These are phyloP conservation scores for Pterostichus niger DNA, from an alignment of 2,888 invertebrate genomes.

Conservation along the genomic window DNA sequence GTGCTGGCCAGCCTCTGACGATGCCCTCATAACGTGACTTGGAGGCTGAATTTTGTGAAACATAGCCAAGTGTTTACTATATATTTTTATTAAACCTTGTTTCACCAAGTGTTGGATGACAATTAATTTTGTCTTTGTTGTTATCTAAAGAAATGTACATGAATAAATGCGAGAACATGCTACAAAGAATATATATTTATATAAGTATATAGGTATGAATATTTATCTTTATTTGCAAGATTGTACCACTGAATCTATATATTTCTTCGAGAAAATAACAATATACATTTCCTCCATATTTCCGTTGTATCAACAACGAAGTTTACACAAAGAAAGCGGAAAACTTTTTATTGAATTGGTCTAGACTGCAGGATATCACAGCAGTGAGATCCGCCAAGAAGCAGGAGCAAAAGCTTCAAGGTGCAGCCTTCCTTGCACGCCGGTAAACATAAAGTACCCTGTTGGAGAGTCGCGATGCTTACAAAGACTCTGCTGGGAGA, in stretches of 20 bases:
- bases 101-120: too few species aligned
- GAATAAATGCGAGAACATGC: neutral
- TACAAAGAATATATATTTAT: neutral
- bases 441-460: constrained; percentile 26
- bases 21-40: too few species aligned
- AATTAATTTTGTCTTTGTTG: too few species aligned
- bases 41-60: too few species aligned
- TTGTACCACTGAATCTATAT: constrained; percentile 18
- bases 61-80: too few species aligned
- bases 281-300: constrained; percentile 64
- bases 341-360: constrained; percentile 65
- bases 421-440: neutral
- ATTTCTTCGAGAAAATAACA: constrained; percentile 49
- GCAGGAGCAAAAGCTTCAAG: constrained; percentile 9
- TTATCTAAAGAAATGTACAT: neutral
- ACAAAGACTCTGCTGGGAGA: neutral
- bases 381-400: constrained; percentile 18
- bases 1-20: too few species aligned
- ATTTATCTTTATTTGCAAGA: neutral
- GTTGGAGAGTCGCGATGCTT: neutral
- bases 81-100: too few species aligned
- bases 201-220: neutral
- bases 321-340: constrained; percentile 64
- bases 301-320: constrained; percentile 63
- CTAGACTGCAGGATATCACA: constrained; percentile 53